Conservation (phyloP, 2,888 invertebrate species). For the Aphidius colemani region DNA sequence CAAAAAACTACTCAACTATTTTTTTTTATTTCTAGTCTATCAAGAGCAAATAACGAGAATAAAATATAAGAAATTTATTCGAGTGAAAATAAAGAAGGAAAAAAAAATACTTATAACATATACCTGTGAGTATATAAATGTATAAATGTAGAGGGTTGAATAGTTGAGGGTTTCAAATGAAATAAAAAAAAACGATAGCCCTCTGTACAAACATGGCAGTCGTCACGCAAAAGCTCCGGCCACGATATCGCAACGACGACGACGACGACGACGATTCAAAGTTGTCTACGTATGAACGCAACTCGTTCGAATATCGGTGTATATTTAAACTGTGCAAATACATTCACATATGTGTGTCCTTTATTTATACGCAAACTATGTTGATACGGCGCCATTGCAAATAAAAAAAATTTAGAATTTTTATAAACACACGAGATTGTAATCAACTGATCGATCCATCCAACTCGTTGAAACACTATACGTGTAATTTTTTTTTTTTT, state of each 20-base stretch:
- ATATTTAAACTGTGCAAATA: no score
- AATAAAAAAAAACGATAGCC: slow-evolving; percentile 36
- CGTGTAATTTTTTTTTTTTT: no score
- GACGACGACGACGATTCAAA: slow-evolving; percentile 19
- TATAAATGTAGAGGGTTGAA: slow-evolving; percentile 2
- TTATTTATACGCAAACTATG: slow-evolving; percentile 1
- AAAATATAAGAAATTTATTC: no score
- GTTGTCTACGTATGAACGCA: background rate
- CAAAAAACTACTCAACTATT: no score
- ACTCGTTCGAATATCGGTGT: background rate
- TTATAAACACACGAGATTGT: no score
- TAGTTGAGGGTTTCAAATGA: slow-evolving; percentile 31
- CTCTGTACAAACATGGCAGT: slow-evolving; percentile 55
- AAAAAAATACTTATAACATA: slow-evolving; percentile 1
- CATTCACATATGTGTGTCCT: background rate
- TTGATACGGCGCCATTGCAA: no score
- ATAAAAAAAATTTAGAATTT: no score
- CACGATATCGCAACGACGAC: slow-evolving; percentile 30
- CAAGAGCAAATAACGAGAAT: no score
- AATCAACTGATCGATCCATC: no score
- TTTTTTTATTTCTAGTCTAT: no score
- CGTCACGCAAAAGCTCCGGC: slow-evolving; percentile 52
- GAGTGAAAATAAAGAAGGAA: no score
- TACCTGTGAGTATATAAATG: background rate
- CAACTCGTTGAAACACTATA: no score